Evolutionary conservation across 1,140 invertebrate genomes (phyloP).

Genomic region (Rhyacophila brunnea): DNA sequence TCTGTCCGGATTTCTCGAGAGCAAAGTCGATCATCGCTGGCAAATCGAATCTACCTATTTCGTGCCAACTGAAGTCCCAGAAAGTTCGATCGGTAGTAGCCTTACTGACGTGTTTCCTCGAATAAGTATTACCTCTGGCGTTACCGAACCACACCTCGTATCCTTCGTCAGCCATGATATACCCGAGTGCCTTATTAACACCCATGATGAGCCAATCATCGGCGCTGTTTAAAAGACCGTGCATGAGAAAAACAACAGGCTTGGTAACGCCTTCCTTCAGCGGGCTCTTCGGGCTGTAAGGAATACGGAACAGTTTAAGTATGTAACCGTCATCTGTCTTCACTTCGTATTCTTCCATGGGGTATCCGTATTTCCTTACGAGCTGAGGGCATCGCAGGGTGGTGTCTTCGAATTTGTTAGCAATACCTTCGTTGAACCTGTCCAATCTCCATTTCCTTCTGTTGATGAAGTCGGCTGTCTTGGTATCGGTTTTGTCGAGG

Average conservation of each 20-base stretch:
- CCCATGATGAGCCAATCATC: constrained; percentile 62
- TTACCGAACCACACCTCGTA: constrained; percentile 74
- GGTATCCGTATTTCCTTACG: constrained; percentile 40
- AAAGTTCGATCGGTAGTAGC: constrained; percentile 43
- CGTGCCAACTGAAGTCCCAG: constrained; percentile 65
- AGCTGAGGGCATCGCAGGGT: constrained; percentile 44
- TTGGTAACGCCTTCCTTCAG: constrained; percentile 8
- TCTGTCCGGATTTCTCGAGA: constrained; percentile 51
- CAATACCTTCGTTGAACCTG: neutral
- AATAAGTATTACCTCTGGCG: constrained; percentile 65
- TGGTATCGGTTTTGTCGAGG: constrained; percentile 6
- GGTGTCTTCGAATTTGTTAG: constrained; percentile 36
- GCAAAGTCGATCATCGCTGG: constrained; percentile 67
- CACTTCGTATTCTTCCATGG: constrained; percentile 39
- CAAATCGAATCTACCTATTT: constrained; percentile 69
- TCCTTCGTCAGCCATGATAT: constrained; percentile 49
- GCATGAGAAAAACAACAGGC: constrained; percentile 63
- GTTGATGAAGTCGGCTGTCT: neutral
- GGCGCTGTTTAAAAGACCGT: constrained; percentile 68
- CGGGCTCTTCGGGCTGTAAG: constrained; percentile 38
- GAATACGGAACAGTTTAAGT: constrained; percentile 65
- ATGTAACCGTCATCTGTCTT: constrained; percentile 66
- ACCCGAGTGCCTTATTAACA: constrained; percentile 51
- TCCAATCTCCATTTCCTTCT: neutral
- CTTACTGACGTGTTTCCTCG: constrained; percentile 47